phyloP scores from a whole-genome alignment of 2,797 vertebrate genomes.

The Silurus aristotelis region DNA sequence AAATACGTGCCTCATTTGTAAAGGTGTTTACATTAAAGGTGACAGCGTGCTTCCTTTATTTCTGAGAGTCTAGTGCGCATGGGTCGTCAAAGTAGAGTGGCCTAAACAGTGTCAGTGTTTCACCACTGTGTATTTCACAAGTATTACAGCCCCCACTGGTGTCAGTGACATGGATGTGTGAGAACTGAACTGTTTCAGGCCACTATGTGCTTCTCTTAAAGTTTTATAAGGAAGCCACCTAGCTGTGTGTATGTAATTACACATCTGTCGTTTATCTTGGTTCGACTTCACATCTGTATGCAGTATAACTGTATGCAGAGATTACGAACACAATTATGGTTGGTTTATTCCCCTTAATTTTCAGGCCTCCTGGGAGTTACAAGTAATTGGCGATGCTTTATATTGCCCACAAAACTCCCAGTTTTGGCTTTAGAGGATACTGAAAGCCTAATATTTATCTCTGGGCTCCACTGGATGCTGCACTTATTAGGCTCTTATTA shows the following conservation, averaged over 20 bases:
- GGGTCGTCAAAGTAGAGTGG: not conserved
- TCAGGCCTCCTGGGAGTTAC: not conserved
- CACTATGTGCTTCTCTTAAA: not conserved
- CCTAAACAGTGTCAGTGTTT: not conserved
- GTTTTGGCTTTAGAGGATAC: constrained; percentile 14
- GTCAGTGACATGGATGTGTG: constrained; percentile 23
- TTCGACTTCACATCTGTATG: not conserved
- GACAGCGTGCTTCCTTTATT: not conserved
- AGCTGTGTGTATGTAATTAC: not conserved
- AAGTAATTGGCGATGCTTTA: not conserved
- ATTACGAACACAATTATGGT: not conserved
- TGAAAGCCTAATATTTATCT: constrained; percentile 4
- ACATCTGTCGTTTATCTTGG: not conserved
- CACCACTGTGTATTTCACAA: constrained; percentile 43
- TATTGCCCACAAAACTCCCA: not conserved
- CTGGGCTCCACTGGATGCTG: constrained; percentile 4
- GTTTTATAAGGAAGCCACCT: not conserved
- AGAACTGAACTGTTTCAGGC: not conserved
- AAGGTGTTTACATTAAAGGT: not conserved
- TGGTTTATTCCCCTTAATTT: not conserved
- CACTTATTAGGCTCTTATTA: constrained; percentile 6
- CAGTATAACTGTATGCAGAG: not conserved
- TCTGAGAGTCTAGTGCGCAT: not conserved
- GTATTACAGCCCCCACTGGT: constrained; percentile 36
- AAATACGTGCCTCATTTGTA: not conserved